A percentile compares a stretch with the other conserved stretches of the same genome.
Conservation (phyloP, 2,797 vertebrate genomes). For the Triplophysa yarkandensis region DNA sequence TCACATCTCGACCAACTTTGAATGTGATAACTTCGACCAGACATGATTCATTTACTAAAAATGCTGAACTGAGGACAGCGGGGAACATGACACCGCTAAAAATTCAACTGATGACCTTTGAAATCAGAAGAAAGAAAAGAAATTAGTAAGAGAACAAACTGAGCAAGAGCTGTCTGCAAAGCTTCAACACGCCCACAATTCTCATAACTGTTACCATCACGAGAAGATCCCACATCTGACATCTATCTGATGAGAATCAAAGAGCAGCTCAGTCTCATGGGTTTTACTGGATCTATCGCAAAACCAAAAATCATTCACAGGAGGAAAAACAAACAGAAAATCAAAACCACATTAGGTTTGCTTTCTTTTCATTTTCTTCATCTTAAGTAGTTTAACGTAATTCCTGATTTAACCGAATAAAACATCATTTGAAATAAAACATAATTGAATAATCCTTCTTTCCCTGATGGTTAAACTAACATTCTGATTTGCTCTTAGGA, state of each 20-base stretch:
- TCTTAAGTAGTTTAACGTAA: not conserved
- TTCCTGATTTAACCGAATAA: not conserved
- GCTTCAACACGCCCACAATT: not conserved
- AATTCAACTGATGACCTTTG: not conserved
- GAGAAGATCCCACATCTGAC: conserved; percentile 40
- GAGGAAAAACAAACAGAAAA: conserved; percentile 2
- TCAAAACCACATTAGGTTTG: not conserved
- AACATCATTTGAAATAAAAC: not conserved
- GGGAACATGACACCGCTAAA: not conserved
- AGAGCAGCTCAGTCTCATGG: conserved; percentile 23
- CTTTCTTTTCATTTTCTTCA: not conserved
- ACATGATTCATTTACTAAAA: not conserved
- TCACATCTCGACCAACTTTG: not conserved
- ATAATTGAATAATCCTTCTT: no score
- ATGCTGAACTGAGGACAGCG: not conserved
- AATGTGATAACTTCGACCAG: not conserved
- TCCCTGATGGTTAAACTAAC: no score
- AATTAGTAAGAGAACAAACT: not conserved
- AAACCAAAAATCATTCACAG: conserved; percentile 13
- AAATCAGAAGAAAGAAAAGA: not conserved
- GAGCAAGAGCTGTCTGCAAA: not conserved
- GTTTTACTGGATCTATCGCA: not conserved
- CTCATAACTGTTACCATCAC: conserved; percentile 31
- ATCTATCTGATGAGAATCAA: conserved; percentile 10
- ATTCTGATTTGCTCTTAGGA: conserved; percentile 7